These are phyloP conservation scores for Pteropus rufus DNA, from an alignment of 2,797 vertebrate species.

Conservation along the genomic window DNA sequence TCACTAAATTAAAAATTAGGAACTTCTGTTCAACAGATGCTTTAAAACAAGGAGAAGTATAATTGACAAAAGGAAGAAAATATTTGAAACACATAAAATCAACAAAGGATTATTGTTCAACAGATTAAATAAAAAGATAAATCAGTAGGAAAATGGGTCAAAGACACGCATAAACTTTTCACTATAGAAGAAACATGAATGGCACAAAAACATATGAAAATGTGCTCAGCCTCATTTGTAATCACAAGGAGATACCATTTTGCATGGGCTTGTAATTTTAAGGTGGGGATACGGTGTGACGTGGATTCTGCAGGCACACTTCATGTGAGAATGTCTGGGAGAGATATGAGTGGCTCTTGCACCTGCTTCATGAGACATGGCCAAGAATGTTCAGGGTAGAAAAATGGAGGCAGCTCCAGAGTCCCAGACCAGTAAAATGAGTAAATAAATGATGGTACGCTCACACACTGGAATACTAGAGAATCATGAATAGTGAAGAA, in stretches of 20 bases:
- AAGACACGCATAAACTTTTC: background rate
- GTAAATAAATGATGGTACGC: background rate
- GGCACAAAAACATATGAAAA: background rate
- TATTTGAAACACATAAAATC: background rate
- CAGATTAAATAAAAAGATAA: background rate
- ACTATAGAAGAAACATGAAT: background rate
- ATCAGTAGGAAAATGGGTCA: background rate
- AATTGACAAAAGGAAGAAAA: background rate
- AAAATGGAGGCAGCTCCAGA: background rate
- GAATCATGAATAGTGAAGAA: background rate
- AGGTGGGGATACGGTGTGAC: background rate
- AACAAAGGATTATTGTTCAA: background rate
- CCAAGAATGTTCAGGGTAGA: background rate
- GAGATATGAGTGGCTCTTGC: background rate
- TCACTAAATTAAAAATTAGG: conserved; percentile 26
- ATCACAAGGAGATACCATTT: background rate
- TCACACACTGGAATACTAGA: background rate
- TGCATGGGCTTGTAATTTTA: background rate
- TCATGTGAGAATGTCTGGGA: background rate
- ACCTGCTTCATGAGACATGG: background rate
- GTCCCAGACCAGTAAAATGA: background rate
- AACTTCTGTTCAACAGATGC: background rate
- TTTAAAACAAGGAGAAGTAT: conserved; percentile 4
- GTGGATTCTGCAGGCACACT: background rate
- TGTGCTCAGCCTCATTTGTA: background rate